Evolutionary conservation across 1,140 invertebrate species (phyloP).

Genomic region (Oncopeltus fasciatus): DNA sequence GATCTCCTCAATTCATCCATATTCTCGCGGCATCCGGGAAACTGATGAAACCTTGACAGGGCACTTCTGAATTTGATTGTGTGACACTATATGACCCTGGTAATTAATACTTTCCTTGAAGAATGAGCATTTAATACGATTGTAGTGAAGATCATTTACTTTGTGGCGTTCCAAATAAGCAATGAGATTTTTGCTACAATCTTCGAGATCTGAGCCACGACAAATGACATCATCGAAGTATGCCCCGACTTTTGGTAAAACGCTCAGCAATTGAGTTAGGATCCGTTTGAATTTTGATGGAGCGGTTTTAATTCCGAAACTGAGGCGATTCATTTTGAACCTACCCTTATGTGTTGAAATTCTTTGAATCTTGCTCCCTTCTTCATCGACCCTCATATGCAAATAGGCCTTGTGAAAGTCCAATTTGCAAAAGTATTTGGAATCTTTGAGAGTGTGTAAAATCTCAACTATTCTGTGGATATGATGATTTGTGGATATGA

Average conservation of each 20-base stretch:
- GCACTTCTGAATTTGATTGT: slow-evolving; percentile 21
- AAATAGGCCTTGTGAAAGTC: slow-evolving; percentile 25
- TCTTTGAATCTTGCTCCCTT: slow-evolving; percentile 27
- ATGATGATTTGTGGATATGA: not conserved
- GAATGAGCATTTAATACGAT: too few species aligned
- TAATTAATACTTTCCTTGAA: too few species aligned
- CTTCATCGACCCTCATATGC: slow-evolving; percentile 25
- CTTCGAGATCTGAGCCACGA: too few species aligned
- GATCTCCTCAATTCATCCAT: slow-evolving; percentile 25
- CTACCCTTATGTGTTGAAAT: slow-evolving; percentile 16
- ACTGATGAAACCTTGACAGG: slow-evolving; percentile 24
- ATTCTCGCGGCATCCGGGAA: slow-evolving; percentile 20
- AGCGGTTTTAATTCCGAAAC: too few species aligned
- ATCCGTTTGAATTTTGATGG: too few species aligned
- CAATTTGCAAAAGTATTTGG: slow-evolving; percentile 3
- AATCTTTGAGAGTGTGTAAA: not conserved
- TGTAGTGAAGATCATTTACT: slow-evolving; percentile 18
- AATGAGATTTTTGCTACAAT: not conserved
- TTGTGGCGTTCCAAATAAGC: not conserved
- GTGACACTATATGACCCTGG: slow-evolving; percentile 22
- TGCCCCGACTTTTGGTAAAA: not conserved
- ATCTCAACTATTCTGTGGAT: not conserved
- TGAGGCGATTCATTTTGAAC: slow-evolving; percentile 8
- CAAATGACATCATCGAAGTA: slow-evolving; percentile 17
- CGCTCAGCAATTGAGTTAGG: not conserved